Evolutionary conservation across 2,888 invertebrate species (phyloP).

Genomic region (Muschampia plurimacula): DNA sequence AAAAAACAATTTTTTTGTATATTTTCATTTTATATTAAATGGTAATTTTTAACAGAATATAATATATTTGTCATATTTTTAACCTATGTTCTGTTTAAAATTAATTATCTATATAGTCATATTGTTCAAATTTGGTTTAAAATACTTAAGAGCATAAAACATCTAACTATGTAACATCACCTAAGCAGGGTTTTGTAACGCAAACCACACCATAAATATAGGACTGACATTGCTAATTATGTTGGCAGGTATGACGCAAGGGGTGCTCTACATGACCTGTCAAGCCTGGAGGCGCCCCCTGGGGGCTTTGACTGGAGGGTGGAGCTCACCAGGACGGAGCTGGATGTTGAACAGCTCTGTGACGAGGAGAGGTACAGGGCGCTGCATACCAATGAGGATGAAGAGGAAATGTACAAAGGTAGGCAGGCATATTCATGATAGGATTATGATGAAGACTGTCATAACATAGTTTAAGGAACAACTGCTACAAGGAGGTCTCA

Average conservation of each 20-base stretch:
- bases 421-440: conserved; percentile 45
- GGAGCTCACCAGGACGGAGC: conserved; percentile 89
- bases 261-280: conserved; percentile 95
- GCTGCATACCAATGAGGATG: conserved; percentile 94
- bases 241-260: conserved; percentile 95
- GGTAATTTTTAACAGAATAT: too few relatives aligned
- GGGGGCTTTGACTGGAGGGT: conserved; percentile 88
- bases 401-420: conserved; percentile 97
- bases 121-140: not conserved
- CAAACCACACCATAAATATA: not conserved
- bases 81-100: too few relatives aligned
- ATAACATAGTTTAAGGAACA: too few relatives aligned
- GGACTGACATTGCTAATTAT: conserved; percentile 47
- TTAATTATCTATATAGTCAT: too few relatives aligned
- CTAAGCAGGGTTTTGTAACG: too few relatives aligned
- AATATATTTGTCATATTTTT: too few relatives aligned
- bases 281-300: conserved; percentile 91
- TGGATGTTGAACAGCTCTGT: conserved; percentile 94
- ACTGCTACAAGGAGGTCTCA: too few relatives aligned
- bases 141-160: conserved; percentile 3
- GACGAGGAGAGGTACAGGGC: conserved; percentile 98
- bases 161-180: too few relatives aligned
- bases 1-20: too few relatives aligned
- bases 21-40: too few relatives aligned
- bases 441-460: not conserved